Evolutionary conservation across 2,113 vertebrate genomes (phyloP).

Genomic region (Sylvia atricapilla): DNA sequence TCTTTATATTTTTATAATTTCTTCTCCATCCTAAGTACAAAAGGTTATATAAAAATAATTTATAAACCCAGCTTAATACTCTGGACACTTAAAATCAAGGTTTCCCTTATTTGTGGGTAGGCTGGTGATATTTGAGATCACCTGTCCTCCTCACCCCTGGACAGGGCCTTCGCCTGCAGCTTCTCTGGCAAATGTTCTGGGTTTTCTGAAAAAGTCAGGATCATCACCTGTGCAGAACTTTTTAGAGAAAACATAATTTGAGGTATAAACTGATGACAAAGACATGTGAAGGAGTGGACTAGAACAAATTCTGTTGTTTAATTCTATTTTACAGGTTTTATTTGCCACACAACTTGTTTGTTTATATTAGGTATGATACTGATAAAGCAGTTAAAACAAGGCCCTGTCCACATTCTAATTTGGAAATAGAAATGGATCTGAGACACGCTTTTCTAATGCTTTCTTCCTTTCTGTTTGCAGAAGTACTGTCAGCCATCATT

Average conservation of each 20-base stretch:
- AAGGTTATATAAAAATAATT: background rate
- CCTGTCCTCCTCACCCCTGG: background rate
- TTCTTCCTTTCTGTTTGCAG: constrained; percentile 71
- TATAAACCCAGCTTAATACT: background rate
- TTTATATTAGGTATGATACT: background rate
- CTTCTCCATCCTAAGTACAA: background rate
- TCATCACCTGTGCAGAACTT: background rate
- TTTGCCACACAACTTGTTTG: background rate
- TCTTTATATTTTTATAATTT: background rate
- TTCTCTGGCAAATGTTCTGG: background rate
- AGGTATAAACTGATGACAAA: background rate
- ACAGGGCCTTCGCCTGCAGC: background rate
- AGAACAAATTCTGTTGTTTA: background rate
- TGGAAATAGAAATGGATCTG: background rate
- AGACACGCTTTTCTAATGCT: background rate
- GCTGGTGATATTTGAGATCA: background rate
- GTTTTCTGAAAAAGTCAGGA: background rate
- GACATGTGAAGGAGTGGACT: background rate
- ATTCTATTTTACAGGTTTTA: background rate
- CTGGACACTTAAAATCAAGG: background rate
- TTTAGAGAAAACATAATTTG: background rate
- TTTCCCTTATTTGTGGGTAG: background rate
- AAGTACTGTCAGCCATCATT: constrained; percentile 92
- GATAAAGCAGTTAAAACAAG: background rate
- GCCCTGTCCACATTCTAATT: background rate